A percentile compares a stretch with the other conserved stretches of the same genome.
Conservation (phyloP, 2,113 vertebrate genomes). For the Daboia siamensis region DNA sequence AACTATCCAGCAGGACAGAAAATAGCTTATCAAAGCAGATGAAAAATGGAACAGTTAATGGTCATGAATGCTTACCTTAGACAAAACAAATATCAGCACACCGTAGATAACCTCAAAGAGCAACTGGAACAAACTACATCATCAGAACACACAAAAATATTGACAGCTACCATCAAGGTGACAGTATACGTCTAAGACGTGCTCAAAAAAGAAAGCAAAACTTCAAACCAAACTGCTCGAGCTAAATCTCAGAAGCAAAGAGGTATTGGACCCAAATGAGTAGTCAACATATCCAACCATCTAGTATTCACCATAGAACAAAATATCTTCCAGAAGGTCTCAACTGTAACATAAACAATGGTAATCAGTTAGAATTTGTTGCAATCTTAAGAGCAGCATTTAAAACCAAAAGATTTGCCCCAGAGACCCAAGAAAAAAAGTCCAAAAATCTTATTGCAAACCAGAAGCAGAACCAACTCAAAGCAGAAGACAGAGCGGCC, state of each 20-base stretch:
- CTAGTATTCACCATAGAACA: neutral
- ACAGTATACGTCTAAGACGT: neutral
- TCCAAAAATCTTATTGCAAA: neutral
- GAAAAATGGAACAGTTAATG: neutral
- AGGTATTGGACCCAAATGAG: neutral
- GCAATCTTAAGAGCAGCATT: neutral
- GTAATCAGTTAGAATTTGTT: neutral
- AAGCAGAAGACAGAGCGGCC: neutral
- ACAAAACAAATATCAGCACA: neutral
- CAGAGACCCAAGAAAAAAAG: neutral
- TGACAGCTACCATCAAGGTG: neutral
- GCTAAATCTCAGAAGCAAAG: neutral
- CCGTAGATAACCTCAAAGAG: neutral
- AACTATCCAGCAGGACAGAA: neutral
- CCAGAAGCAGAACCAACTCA: neutral
- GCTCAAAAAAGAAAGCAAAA: neutral
- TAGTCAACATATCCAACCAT: neutral
- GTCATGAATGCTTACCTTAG: neutral
- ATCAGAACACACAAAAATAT: neutral
- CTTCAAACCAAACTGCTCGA: neutral
- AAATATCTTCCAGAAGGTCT: neutral
- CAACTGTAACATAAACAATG: neutral
- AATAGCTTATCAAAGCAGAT: neutral
- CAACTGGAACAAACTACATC: neutral
- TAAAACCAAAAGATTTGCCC: neutral